Evolutionary conservation across 2,888 invertebrate species (phyloP).

Genomic region (Coleophora flavipennella): DNA sequence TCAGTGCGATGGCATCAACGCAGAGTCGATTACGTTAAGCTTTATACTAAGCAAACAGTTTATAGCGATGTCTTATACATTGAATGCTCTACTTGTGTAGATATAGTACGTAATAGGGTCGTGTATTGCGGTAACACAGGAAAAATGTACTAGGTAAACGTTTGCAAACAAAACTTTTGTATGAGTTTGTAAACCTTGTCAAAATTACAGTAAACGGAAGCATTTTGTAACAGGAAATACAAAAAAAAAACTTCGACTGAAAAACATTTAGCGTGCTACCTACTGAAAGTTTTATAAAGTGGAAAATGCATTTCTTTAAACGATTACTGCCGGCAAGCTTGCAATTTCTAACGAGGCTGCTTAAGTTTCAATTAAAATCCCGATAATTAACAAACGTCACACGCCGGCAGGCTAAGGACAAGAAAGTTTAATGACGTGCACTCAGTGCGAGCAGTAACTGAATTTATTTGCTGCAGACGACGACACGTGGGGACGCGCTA

Average conservation of each 20-base stretch:
- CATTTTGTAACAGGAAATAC: conserved; percentile 2
- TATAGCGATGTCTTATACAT: conserved; percentile 37
- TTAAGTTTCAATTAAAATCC: conserved; percentile 27
- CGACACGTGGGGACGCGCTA: conserved; percentile 53
- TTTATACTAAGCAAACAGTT: conserved; percentile 56
- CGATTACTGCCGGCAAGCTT: conserved; percentile 6
- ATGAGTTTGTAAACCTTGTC: neutral
- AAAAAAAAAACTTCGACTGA: conserved; percentile 5
- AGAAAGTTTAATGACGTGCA: conserved; percentile 66
- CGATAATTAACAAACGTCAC: conserved; percentile 53
- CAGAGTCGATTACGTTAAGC: conserved; percentile 57
- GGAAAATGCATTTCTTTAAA: conserved; percentile 7
- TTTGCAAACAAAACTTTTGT: too few relatives aligned
- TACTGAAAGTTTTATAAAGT: neutral
- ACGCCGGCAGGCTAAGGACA: conserved; percentile 45
- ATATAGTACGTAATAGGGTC: neutral
- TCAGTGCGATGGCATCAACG: conserved; percentile 27
- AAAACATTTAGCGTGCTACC: conserved; percentile 8
- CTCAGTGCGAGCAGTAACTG: conserved; percentile 55
- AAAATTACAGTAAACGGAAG: neutral
- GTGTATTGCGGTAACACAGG: conserved; percentile 1
- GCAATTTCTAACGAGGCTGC: conserved; percentile 5
- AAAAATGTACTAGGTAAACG: neutral
- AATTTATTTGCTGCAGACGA: conserved; percentile 63
- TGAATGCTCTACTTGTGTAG: conserved; percentile 11